A percentile compares a stretch with the other conserved stretches of the same genome.
Evolutionary conservation across 2,113 vertebrate species (phyloP).

Genomic region (Cebus imitator): DNA sequence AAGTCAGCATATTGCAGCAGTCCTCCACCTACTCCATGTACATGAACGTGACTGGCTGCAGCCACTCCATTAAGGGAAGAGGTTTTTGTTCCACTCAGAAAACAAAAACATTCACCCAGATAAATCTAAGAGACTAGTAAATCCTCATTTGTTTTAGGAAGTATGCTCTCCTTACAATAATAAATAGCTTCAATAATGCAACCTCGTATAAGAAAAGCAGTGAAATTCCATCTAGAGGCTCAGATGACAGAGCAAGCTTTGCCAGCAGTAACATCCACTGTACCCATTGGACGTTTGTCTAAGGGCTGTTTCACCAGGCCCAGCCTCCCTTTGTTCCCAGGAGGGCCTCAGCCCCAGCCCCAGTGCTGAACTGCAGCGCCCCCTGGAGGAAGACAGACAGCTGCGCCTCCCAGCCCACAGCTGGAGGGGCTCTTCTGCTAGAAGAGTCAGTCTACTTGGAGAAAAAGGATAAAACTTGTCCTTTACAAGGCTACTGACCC

Average conservation of each 20-base stretch:
- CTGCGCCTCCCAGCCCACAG: accelerated
- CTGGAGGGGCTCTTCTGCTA: not conserved
- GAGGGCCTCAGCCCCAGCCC: too few relatives aligned
- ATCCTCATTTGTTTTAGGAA: not conserved
- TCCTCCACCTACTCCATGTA: not conserved
- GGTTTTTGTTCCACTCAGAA: not conserved
- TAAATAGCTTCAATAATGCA: not conserved
- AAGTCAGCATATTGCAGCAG: not conserved
- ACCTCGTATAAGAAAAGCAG: not conserved
- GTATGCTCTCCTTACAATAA: not conserved
- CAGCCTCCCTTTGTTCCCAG: not conserved
- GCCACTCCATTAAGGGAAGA: not conserved
- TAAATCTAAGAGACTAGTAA: not conserved
- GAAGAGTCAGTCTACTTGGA: not conserved
- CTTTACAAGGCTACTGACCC: not conserved
- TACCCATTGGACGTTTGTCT: not conserved
- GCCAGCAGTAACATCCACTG: not conserved
- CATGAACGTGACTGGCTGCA: accelerated
- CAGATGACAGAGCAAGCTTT: not conserved
- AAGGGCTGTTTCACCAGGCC: too few relatives aligned
- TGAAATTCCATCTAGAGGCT: not conserved
- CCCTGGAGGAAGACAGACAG: not conserved
- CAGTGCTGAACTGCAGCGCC: accelerated
- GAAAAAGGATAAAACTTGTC: not conserved
- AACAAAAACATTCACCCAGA: not conserved